A percentile compares a stretch with the other conserved stretches of the same genome.
These are phyloP conservation scores for Crocidura indochinensis DNA, from an alignment of 2,797 vertebrate species.

Conservation along the genomic window DNA sequence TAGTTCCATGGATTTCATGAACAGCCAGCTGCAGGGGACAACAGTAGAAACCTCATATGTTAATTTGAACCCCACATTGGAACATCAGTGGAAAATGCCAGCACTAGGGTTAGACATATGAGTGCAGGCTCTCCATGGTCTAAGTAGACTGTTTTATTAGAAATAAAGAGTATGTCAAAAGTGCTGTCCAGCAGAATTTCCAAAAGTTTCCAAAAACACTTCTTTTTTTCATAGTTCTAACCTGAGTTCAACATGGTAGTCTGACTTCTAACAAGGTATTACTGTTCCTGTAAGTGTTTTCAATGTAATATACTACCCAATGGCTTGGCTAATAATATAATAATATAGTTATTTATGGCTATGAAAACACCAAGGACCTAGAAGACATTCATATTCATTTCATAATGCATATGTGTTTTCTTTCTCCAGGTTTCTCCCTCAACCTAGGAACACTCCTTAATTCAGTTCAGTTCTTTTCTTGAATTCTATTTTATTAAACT, in stretches of 20 bases:
- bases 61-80: not conserved
- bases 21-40: not conserved
- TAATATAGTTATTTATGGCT: not conserved
- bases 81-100: not conserved
- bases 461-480: not conserved
- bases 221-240: not conserved
- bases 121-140: not conserved
- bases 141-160: not conserved
- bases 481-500: not conserved
- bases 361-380: not conserved
- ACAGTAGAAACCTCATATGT: not conserved
- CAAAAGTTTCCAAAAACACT: not conserved
- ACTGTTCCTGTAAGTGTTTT: not conserved
- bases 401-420: fast-evolving
- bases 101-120: not conserved
- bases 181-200: not conserved
- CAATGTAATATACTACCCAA: not conserved
- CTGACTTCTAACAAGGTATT: not conserved
- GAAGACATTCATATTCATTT: not conserved
- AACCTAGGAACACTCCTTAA: not conserved
- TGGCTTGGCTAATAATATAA: no score
- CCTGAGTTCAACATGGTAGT: not conserved
- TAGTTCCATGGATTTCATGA: not conserved
- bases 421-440: not conserved
- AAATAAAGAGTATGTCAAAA: not conserved